phyloP scores from a whole-genome alignment of 2,797 vertebrate species.

The Psittacula echo region DNA sequence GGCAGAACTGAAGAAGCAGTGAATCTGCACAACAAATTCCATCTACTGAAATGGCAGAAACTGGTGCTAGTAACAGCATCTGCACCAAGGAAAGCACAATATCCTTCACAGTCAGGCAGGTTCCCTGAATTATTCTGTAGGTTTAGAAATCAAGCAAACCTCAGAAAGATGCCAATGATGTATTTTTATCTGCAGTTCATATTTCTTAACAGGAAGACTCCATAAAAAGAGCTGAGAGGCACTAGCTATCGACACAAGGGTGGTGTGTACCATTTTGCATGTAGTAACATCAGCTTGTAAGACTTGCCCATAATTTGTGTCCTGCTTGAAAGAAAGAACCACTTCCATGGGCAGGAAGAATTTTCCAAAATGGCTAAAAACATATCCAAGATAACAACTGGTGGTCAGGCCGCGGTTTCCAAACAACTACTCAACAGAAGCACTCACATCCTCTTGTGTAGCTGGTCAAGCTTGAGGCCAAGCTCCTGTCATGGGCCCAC shows the following conservation, averaged over 20 bases:
- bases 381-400: slow-evolving; percentile 58
- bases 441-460: slow-evolving; percentile 62
- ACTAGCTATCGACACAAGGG: neutral
- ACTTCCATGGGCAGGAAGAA: slow-evolving; percentile 63
- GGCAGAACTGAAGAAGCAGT: neutral
- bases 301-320: slow-evolving; percentile 59
- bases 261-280: neutral
- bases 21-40: neutral
- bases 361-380: slow-evolving; percentile 60
- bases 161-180: slow-evolving; percentile 42
- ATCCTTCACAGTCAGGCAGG: neutral
- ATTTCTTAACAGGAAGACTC: slow-evolving; percentile 43
- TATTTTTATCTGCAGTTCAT: slow-evolving; percentile 67
- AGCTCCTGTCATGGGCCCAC: slow-evolving; percentile 8
- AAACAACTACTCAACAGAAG: slow-evolving; percentile 61
- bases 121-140: neutral
- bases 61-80: neutral
- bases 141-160: neutral
- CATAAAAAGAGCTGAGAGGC: slow-evolving; percentile 40
- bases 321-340: slow-evolving; percentile 50
- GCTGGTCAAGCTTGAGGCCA: slow-evolving; percentile 45
- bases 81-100: neutral
- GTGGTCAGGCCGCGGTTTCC: slow-evolving; percentile 62
- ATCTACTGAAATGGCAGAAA: neutral
- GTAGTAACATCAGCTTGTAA: slow-evolving; percentile 20